These are phyloP conservation scores for Heteractis magnifica DNA, from an alignment of 92 coral and sea anemone species.

Conservation along the genomic window DNA sequence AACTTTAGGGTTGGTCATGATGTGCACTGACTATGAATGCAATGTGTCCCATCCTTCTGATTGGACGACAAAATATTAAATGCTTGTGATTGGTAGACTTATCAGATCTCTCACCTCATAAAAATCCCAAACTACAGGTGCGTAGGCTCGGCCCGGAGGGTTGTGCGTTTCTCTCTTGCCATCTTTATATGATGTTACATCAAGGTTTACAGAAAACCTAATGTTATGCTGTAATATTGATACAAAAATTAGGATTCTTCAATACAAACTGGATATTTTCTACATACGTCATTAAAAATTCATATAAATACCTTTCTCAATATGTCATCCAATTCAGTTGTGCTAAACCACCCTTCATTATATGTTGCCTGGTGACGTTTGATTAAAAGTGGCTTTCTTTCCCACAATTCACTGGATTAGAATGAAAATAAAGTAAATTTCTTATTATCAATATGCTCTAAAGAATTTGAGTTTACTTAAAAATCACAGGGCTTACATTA, in stretches of 20 bases:
- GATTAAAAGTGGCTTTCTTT: constrained; percentile 85
- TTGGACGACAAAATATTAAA: too few species aligned
- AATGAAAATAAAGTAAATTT: background rate
- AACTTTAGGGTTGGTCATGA: background rate
- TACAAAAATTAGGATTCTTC: background rate
- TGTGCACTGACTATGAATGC: too few species aligned
- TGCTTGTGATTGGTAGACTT: background rate
- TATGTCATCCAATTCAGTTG: constrained; percentile 79
- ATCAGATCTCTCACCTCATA: constrained; percentile 59
- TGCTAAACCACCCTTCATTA: constrained; percentile 88
- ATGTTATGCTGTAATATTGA: constrained; percentile 66
- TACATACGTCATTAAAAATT: background rate
- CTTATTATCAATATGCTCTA: background rate
- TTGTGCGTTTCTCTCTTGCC: constrained; percentile 93
- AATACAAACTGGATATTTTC: too few species aligned
- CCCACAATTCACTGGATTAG: constrained; percentile 84
- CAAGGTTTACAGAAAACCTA: constrained; percentile 83
- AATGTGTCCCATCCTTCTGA: too few species aligned
- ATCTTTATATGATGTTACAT: constrained; percentile 89
- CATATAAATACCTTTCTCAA: constrained; percentile 67
- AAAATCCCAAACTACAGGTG: constrained; percentile 98
- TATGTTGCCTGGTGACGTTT: constrained; percentile 79
- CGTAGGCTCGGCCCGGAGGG: constrained; percentile 85
- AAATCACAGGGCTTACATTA: background rate
- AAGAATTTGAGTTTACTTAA: background rate